These are phyloP conservation scores for Globodera rostochiensis DNA, from an alignment of 1,140 invertebrate species.

Conservation along the genomic window DNA sequence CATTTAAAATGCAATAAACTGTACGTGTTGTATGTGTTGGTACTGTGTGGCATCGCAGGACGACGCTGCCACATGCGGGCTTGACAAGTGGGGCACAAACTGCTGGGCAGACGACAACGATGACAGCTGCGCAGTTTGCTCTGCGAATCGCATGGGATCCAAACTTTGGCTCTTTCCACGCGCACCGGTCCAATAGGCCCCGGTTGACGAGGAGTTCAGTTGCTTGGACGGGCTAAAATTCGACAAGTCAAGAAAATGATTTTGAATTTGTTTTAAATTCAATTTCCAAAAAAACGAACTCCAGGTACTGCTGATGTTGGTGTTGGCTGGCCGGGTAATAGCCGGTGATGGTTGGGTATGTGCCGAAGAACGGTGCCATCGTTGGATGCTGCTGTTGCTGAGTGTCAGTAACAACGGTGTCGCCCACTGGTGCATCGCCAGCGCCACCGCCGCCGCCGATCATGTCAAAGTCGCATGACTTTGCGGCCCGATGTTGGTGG, in stretches of 20 bases:
- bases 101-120: conserved; percentile 3
- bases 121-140: conserved; percentile 11
- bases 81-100: conserved; percentile 14
- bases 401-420: background rate
- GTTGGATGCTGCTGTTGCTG: background rate
- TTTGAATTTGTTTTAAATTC: background rate
- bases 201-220: conserved; percentile 14
- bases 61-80: conserved; percentile 10
- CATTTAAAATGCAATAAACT: background rate
- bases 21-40: conserved; percentile 13
- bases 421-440: background rate
- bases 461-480: conserved; percentile 35
- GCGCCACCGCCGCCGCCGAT: background rate
- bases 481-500: conserved; percentile 22
- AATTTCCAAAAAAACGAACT: background rate
- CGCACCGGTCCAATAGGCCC: conserved; percentile 30
- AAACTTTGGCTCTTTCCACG: conserved; percentile 40
- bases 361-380: background rate
- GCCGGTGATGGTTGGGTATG: background rate
- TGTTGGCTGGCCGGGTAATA: background rate
- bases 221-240: conserved; percentile 8
- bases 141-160: conserved; percentile 34
- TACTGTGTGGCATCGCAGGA: conserved; percentile 13
- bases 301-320: conserved; percentile 8
- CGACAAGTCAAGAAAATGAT: background rate